phyloP scores from a whole-genome alignment of 1,140 invertebrate species.

The Ips typographus region DNA sequence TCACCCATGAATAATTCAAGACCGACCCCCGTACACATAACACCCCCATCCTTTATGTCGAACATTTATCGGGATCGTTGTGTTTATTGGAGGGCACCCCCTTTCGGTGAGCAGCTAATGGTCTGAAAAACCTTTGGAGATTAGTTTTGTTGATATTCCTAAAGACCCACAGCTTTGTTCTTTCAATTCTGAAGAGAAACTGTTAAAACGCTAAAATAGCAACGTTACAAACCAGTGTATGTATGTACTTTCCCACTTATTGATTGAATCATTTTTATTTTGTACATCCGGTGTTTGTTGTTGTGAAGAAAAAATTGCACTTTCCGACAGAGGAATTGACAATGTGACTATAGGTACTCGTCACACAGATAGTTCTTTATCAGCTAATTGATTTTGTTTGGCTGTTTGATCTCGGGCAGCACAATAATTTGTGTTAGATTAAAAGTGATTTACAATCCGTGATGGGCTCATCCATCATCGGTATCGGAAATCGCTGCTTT shows the following conservation, averaged over 20 bases:
- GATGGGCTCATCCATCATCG: slow-evolving; percentile 45
- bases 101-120: slow-evolving; percentile 18
- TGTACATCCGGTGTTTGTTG: background rate
- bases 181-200: too few relatives aligned
- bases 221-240: too few relatives aligned
- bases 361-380: slow-evolving; percentile 17
- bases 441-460: slow-evolving; percentile 50
- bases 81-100: slow-evolving; percentile 8
- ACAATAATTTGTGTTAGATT: slow-evolving; percentile 46
- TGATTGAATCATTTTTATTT: background rate
- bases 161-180: too few relatives aligned
- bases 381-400: slow-evolving; percentile 36
- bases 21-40: slow-evolving; percentile 15
- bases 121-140: slow-evolving; percentile 12
- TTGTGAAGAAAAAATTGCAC: too few relatives aligned
- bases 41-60: slow-evolving; percentile 22
- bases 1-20: slow-evolving; percentile 21
- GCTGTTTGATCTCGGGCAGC: slow-evolving; percentile 32
- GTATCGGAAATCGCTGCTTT: slow-evolving; percentile 48
- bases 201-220: background rate
- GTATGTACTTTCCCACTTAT: too few relatives aligned
- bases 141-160: slow-evolving; percentile 10
- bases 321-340: too few relatives aligned
- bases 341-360: background rate
- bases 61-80: slow-evolving; percentile 13